These are phyloP conservation scores for Melopsittacus undulatus DNA, from an alignment of 2,797 vertebrate genomes.

Conservation along the genomic window DNA sequence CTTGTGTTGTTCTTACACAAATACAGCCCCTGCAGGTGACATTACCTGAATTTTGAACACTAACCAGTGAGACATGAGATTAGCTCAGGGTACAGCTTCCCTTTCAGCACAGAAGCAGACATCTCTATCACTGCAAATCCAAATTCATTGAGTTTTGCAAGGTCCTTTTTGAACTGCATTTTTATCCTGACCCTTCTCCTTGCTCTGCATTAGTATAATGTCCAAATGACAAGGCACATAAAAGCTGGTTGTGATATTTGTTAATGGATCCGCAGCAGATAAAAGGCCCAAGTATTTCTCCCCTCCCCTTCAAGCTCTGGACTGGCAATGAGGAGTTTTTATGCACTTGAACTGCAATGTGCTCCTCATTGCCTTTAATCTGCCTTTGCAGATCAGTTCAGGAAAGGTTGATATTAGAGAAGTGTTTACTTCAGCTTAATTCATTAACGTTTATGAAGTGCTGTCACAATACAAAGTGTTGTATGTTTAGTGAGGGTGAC, in stretches of 20 bases:
- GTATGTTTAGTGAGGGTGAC: slow-evolving; percentile 49
- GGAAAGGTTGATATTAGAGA: slow-evolving; percentile 16
- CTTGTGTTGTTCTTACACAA: neutral
- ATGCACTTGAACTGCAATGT: neutral
- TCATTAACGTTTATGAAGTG: slow-evolving; percentile 46
- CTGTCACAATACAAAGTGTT: slow-evolving; percentile 44
- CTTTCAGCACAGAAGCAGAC: neutral
- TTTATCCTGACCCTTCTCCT: neutral
- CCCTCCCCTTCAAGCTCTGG: neutral
- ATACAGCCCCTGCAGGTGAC: neutral
- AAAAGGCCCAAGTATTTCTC: neutral
- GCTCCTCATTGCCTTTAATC: slow-evolving; percentile 52
- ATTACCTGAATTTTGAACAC: neutral
- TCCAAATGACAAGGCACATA: neutral
- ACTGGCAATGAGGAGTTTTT: neutral
- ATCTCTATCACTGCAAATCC: neutral
- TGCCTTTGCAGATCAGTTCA: slow-evolving; percentile 29
- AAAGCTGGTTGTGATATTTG: neutral
- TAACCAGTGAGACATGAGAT: neutral
- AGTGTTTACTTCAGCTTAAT: slow-evolving; percentile 61
- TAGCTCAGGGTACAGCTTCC: neutral
- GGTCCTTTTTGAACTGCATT: neutral
- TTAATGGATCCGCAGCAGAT: neutral
- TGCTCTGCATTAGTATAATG: neutral
- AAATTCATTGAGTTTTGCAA: neutral